Conservation (phyloP, 2,888 invertebrate species). For the Chorisops tibialis region DNA sequence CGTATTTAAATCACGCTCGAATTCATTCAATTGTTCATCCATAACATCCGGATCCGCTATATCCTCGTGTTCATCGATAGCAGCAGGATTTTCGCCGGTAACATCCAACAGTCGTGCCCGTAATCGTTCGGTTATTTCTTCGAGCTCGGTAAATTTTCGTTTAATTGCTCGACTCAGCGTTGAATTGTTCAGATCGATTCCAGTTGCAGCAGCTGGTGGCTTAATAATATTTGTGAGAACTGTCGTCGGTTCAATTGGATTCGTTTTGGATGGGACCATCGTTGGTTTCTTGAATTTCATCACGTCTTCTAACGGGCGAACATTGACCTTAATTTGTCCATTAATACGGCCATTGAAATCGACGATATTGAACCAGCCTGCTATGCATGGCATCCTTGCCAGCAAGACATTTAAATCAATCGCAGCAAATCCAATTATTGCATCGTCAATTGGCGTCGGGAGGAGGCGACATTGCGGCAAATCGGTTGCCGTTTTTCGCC, state of each 20-base stretch:
- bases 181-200: constrained; percentile 44
- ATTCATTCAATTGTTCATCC: constrained; percentile 50
- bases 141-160: constrained; percentile 61
- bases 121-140: constrained; percentile 61
- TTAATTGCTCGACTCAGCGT: constrained; percentile 55
- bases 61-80: constrained; percentile 55
- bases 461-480: constrained; percentile 42
- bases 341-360: constrained; percentile 58
- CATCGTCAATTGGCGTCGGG: constrained; percentile 57
- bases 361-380: constrained; percentile 64
- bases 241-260: not conserved
- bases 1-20: constrained; percentile 59
- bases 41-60: constrained; percentile 52
- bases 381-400: constrained; percentile 55
- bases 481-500: constrained; percentile 56
- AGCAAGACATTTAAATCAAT: constrained; percentile 58
- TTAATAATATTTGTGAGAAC: not conserved
- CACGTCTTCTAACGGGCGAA: constrained; percentile 56
- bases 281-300: constrained; percentile 20
- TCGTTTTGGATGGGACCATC: not conserved
- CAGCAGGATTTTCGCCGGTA: constrained; percentile 55
- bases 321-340: constrained; percentile 61
- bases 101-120: constrained; percentile 58
- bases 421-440: constrained; percentile 60
- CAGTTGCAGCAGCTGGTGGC: constrained; percentile 27